Evolutionary conservation across 2,797 vertebrate species (phyloP).

Genomic region (Galagoides demidoff): DNA sequence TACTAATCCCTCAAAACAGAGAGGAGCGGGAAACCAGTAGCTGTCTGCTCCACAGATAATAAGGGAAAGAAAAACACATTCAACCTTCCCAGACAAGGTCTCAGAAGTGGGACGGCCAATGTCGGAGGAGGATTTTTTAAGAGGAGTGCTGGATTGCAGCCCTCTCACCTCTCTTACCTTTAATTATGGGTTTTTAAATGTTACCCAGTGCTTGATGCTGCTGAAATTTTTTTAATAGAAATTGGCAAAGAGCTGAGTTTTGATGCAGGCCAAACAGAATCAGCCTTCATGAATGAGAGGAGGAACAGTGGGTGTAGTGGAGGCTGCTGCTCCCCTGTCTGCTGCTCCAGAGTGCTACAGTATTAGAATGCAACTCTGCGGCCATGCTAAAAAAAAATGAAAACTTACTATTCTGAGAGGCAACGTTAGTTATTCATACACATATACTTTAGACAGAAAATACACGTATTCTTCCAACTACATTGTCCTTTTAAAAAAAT

Average conservation of each 20-base stretch:
- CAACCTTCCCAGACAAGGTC: background rate
- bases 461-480: background rate
- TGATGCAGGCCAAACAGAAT: background rate
- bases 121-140: background rate
- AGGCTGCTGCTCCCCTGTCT: too few relatives aligned
- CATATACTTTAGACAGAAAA: background rate
- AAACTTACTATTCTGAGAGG: background rate
- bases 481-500: background rate
- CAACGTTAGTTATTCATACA: background rate
- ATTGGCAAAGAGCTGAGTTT: background rate
- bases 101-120: background rate
- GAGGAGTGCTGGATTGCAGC: fast-evolving
- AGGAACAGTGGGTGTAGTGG: fast-evolving
- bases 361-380: background rate
- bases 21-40: background rate
- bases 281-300: background rate
- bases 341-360: background rate
- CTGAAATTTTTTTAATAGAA: background rate
- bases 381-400: background rate
- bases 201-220: background rate
- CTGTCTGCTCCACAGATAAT: background rate
- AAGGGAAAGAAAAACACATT: background rate
- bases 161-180: background rate
- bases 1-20: background rate
- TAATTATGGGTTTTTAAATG: background rate